Evolutionary conservation across 2,888 invertebrate species (phyloP), one percentile per base, ranked within the genome.

Genomic region (Drosophila atroscutellata): DNA sequence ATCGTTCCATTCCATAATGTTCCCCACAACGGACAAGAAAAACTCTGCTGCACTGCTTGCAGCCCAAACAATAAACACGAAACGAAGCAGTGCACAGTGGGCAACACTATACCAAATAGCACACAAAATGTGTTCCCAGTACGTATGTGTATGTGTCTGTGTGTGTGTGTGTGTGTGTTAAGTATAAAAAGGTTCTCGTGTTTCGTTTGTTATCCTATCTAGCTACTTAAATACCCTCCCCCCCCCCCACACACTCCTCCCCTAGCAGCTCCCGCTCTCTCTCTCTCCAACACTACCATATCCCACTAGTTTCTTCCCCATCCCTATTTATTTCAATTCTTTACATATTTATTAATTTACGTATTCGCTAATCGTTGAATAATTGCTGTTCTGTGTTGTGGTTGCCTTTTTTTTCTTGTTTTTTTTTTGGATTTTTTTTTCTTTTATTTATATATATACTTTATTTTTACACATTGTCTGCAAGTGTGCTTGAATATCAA

Each of bases 401-500:
- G 50, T 28, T 45, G 13, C 65, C 66, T 57, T 58, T 45, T 58
- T 57, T 15, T n/a, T n/a, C n/a, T n/a, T n/a, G n/a, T 66, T 55
- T 42, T 34, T 24, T 26, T 26, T 26, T 26, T 28, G 15, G 2
- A n/a, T n/a, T 55, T 45, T 39, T 24, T 60, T 47, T 50, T 74
- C 60, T 71, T 58, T 59, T 52, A 28, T 65, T 67, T 78, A 39
- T 58, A 71, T 66, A 52, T 81, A 81, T 70, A 89, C 89, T 89
- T 91, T 84, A 70, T 63, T 82, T 92, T 93, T 93, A 93, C 93
- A 93, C 93, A 93, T 93, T 93, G 93, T 93, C 93, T 93, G 93
- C 93, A 93, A 92, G 94, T 94, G 94, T 94, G 94, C 92, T 77
- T 85, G 52, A 62, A 78, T 71, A 67, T 77, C 67, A 78, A 75